phyloP scores from a whole-genome alignment of 2,888 invertebrate genomes.

The Heliconius ismenius region DNA sequence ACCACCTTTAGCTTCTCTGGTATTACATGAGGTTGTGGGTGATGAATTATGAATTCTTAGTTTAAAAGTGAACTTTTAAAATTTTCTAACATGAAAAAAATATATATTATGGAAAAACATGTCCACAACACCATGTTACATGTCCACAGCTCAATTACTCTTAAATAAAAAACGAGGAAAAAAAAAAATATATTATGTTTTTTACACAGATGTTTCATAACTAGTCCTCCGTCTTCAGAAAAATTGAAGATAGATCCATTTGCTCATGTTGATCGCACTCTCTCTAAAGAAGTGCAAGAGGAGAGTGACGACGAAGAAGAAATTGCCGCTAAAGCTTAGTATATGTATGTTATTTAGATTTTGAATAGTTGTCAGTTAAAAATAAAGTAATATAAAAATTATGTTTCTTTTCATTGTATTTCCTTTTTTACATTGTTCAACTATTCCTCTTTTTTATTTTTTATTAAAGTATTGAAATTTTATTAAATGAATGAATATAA shows the following conservation, averaged over 20 bases:
- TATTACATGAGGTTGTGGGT: too few species aligned
- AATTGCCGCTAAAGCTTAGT: conserved; percentile 56
- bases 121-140: too few species aligned
- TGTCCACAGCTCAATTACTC: too few species aligned
- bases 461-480: background rate
- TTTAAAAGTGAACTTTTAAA: too few species aligned
- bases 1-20: too few species aligned
- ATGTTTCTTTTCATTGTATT: background rate
- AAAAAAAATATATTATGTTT: background rate
- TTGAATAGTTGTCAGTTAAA: conserved; percentile 34
- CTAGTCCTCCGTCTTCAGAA: conserved; percentile 85
- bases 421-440: background rate
- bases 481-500: too few species aligned
- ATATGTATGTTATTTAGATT: conserved; percentile 17
- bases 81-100: too few species aligned
- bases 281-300: conserved; percentile 66
- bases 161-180: too few species aligned
- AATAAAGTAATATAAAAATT: conserved; percentile 15
- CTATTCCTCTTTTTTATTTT: background rate
- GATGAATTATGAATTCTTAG: too few species aligned
- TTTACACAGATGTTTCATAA: conserved; percentile 82
- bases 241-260: conserved; percentile 86
- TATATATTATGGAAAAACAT: too few species aligned
- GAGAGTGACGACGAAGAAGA: conserved; percentile 76
- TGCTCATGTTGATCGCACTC: conserved; percentile 68